These are phyloP conservation scores for Mimas tiliae DNA, from an alignment of 2,888 invertebrate genomes.

Conservation along the genomic window DNA sequence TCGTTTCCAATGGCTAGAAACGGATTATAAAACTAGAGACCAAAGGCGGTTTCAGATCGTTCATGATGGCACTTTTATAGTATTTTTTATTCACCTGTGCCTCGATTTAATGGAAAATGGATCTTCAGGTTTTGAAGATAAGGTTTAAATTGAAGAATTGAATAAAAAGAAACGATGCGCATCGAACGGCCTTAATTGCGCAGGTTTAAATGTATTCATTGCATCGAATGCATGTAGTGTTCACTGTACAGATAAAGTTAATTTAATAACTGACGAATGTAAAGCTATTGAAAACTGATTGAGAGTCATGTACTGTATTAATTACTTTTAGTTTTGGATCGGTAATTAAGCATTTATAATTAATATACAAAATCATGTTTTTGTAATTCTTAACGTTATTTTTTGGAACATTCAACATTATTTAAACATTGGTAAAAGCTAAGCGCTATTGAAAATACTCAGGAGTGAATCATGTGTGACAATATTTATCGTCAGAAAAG, in stretches of 20 bases:
- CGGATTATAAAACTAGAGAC: slow-evolving; percentile 18
- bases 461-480: slow-evolving; percentile 1
- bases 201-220: slow-evolving; percentile 19
- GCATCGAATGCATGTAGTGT: slow-evolving; percentile 32
- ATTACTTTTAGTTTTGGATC: neutral
- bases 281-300: neutral
- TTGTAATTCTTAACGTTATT: no score
- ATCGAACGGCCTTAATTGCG: slow-evolving; percentile 14
- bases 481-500: slow-evolving; percentile 15
- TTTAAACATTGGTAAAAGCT: neutral
- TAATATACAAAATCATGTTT: no score
- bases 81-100: slow-evolving; percentile 20
- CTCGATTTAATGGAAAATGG: neutral
- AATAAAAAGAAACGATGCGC: slow-evolving; percentile 16
- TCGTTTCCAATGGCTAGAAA: slow-evolving; percentile 3
- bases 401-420: no score
- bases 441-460: neutral
- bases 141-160: neutral
- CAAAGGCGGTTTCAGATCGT: neutral
- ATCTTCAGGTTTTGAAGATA: slow-evolving; percentile 1
- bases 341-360: neutral
- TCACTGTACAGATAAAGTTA: slow-evolving; percentile 32
- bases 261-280: slow-evolving; percentile 5
- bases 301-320: slow-evolving; percentile 7
- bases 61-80: slow-evolving; percentile 14